Conservation (phyloP, 64 coral and sea anemone species). For the Dendronephthya gigantea region DNA sequence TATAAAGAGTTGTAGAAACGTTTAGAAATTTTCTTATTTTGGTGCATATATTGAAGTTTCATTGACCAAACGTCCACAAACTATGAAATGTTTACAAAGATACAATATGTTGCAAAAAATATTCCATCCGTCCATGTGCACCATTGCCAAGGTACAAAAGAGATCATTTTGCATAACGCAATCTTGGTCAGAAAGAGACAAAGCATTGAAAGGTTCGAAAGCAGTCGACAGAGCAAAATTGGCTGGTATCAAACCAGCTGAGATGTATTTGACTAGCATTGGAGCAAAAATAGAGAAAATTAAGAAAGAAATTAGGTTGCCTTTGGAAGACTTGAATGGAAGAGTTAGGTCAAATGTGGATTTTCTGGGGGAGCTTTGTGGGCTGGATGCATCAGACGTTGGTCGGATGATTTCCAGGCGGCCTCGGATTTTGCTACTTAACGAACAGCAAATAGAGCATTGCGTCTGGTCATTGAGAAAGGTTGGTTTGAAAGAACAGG, state of each 20-base stretch:
- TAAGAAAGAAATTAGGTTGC: neutral
- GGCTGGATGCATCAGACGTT: neutral
- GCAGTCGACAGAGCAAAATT: neutral
- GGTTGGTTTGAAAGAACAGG: constrained; percentile 28
- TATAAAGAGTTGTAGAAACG: neutral
- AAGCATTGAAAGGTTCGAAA: neutral
- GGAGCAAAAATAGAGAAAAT: neutral
- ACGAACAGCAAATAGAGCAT: constrained; percentile 13
- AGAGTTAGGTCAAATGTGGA: neutral
- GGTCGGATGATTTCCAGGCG: constrained; percentile 6
- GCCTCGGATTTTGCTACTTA: constrained; percentile 25
- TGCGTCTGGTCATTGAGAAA: constrained; percentile 9
- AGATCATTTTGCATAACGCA: neutral
- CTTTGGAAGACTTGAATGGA: neutral
- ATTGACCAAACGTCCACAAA: too few relatives aligned
- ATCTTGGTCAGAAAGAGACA: neutral
- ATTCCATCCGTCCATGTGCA: neutral
- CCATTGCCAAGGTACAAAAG: neutral
- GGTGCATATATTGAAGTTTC: neutral
- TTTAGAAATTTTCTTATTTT: neutral
- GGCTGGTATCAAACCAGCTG: neutral
- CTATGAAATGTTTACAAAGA: neutral
- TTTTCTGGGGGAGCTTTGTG: neutral
- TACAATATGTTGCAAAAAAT: neutral
- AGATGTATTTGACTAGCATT: neutral